Evolutionary conservation across 2,113 vertebrate genomes (phyloP).

Genomic region (Tricholaema leucomelas): DNA sequence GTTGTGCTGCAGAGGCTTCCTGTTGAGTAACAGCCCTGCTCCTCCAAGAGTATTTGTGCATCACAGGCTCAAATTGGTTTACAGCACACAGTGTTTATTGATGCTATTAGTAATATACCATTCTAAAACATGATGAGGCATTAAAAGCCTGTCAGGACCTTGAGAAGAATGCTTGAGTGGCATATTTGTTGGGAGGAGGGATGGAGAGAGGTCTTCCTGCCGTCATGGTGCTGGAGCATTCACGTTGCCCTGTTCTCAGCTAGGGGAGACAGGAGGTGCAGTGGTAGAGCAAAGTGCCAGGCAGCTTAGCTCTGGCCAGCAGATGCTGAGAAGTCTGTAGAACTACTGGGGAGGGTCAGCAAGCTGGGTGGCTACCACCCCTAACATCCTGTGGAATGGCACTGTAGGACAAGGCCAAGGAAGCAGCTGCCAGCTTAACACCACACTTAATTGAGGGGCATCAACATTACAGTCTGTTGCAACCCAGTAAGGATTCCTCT

Average conservation of each 20-base stretch:
- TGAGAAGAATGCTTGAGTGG: background rate
- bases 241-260: background rate
- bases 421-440: background rate
- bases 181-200: fast-evolving
- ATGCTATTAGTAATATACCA: fast-evolving
- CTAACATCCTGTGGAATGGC: fast-evolving
- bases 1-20: background rate
- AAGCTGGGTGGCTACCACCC: background rate
- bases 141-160: background rate
- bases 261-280: fast-evolving
- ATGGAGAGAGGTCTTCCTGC: background rate
- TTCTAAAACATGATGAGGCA: background rate
- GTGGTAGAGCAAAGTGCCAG: background rate
- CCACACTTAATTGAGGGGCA: background rate
- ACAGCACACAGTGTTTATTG: background rate
- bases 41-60: background rate
- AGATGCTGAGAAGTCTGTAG: background rate
- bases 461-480: fast-evolving
- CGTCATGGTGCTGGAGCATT: fast-evolving
- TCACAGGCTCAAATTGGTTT: background rate
- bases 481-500: background rate
- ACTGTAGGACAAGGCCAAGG: background rate
- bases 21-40: background rate
- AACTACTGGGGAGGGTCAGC: background rate
- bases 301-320: background rate